A percentile compares a stretch with the other conserved stretches of the same genome.
Conservation (phyloP, 2,113 vertebrate genomes). For the Corydoras sp. region DNA sequence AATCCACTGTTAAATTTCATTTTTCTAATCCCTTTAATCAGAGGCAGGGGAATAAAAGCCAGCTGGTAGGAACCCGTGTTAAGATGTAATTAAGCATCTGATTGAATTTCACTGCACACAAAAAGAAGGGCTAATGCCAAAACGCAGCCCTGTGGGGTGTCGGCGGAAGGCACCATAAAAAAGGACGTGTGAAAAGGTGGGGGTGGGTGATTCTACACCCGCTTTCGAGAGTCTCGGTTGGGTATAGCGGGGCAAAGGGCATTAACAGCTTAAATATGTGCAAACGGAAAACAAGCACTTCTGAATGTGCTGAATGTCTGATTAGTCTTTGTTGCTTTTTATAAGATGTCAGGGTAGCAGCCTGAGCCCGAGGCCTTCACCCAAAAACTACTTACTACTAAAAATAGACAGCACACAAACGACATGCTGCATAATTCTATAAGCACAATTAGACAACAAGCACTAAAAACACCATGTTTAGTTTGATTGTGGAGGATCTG, state of each 20-base stretch:
- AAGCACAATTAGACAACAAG: too few species aligned
- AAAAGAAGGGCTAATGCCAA: slow-evolving; percentile 61
- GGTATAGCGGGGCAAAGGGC: slow-evolving; percentile 45
- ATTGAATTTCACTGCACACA: slow-evolving; percentile 87
- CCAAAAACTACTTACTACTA: too few species aligned
- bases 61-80: slow-evolving; percentile 89
- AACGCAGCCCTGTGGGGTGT: slow-evolving; percentile 1
- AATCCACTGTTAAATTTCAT: slow-evolving; percentile 87
- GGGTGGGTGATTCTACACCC: slow-evolving; percentile 60
- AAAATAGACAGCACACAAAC: too few species aligned
- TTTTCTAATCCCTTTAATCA: slow-evolving; percentile 95
- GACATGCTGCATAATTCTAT: too few species aligned
- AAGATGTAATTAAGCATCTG: slow-evolving; percentile 95
- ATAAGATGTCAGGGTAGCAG: too few species aligned
- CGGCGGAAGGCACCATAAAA: slow-evolving; percentile 30
- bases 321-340: too few species aligned
- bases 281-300: too few species aligned
- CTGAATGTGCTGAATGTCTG: too few species aligned
- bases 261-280: too few species aligned
- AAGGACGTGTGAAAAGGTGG: slow-evolving; percentile 26
- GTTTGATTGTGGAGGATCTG: too few species aligned
- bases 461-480: too few species aligned
- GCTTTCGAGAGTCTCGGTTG: slow-evolving; percentile 64
- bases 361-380: too few species aligned
- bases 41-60: slow-evolving; percentile 89